These are phyloP conservation scores for Azorinus chamasolen DNA, from an alignment of 2,888 invertebrate species.

Conservation along the genomic window DNA sequence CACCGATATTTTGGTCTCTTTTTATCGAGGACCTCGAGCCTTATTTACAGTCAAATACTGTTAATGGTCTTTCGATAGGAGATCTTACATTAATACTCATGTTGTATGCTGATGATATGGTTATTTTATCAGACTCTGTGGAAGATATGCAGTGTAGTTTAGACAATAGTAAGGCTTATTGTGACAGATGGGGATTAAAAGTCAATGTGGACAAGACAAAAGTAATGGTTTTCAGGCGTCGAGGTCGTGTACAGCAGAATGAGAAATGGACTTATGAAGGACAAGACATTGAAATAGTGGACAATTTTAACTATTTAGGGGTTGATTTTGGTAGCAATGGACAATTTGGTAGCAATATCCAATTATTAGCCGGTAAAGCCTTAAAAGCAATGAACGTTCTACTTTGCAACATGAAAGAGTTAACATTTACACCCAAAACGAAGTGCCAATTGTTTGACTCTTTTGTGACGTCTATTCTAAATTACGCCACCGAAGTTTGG, in stretches of 20 bases:
- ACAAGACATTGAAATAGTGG: neutral
- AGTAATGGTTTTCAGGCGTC: conserved; percentile 26
- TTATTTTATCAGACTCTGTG: conserved; percentile 4
- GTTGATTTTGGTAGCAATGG: neutral
- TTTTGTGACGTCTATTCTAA: conserved; percentile 9
- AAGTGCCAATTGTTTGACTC: conserved; percentile 13
- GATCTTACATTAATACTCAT: conserved; percentile 10
- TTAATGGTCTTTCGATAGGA: conserved; percentile 2
- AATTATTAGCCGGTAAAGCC: conserved; percentile 2
- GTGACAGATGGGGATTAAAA: conserved; percentile 24
- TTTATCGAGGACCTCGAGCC: conserved; percentile 30
- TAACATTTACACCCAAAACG: conserved; percentile 1
- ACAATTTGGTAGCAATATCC: neutral
- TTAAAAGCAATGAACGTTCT: conserved; percentile 4
- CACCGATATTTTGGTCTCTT: too few relatives aligned
- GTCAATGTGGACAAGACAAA: conserved; percentile 25
- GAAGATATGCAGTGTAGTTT: conserved; percentile 19
- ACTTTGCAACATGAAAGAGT: neutral
- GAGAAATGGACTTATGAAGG: conserved; percentile 19
- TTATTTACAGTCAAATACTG: neutral
- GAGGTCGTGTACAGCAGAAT: neutral
- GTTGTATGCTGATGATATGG: conserved; percentile 33
- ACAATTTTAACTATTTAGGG: conserved; percentile 14
- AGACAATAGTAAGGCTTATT: conserved; percentile 15
- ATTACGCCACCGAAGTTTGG: conserved; percentile 3